Evolutionary conservation across 2,797 vertebrate genomes (phyloP).

Genomic region (Petrocephalus sullivani): DNA sequence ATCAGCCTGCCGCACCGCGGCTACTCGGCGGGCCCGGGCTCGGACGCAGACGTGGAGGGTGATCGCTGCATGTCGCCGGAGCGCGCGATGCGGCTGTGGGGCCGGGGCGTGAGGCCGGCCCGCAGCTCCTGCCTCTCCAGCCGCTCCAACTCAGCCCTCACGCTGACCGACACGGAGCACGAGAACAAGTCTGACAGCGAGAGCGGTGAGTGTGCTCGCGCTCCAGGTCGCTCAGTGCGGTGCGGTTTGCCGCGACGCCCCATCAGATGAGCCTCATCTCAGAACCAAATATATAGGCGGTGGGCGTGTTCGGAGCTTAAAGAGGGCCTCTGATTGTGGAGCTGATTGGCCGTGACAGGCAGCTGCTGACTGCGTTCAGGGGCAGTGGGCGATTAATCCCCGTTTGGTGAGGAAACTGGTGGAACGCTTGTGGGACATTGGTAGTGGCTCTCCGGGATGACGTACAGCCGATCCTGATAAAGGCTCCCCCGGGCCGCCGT

Average conservation of each 20-base stretch:
- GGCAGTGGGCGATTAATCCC: constrained; percentile 24
- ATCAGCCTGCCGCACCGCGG: constrained; percentile 92
- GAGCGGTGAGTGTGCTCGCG: constrained; percentile 71
- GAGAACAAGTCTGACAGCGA: constrained; percentile 99
- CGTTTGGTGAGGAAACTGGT: constrained; percentile 19
- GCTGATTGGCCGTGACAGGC: constrained; percentile 58
- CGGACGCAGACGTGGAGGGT: constrained; percentile 78
- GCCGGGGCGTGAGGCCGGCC: constrained; percentile 81
- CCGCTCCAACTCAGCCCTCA: constrained; percentile 95
- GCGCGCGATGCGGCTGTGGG: constrained; percentile 91
- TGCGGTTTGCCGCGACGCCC: neutral
- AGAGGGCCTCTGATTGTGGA: neutral
- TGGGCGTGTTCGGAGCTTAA: neutral
- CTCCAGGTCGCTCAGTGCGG: neutral
- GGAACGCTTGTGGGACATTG: constrained; percentile 31
- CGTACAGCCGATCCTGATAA: constrained; percentile 42
- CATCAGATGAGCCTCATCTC: neutral
- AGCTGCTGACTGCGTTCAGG: constrained; percentile 45
- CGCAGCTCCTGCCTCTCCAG: constrained; percentile 95
- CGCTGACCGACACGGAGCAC: constrained; percentile 92
- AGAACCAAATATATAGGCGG: neutral
- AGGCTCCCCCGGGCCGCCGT: constrained; percentile 45
- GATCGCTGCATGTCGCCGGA: constrained; percentile 96
- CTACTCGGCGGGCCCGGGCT: constrained; percentile 83
- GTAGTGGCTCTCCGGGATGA: constrained; percentile 54